Conservation (phyloP, 2,113 vertebrate species). For the Myiozetetes cayanensis region DNA sequence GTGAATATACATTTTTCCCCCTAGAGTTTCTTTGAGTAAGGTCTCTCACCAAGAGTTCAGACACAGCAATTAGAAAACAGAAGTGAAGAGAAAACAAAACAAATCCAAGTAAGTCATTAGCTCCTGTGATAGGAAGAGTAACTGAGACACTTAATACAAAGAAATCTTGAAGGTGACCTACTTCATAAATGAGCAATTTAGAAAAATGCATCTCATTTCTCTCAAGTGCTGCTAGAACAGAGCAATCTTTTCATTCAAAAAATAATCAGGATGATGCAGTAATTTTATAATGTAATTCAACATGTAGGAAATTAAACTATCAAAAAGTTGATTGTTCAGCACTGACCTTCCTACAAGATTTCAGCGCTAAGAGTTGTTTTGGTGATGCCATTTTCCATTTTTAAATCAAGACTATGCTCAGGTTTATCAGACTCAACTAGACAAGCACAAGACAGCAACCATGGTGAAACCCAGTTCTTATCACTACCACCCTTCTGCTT, state of each 20-base stretch:
- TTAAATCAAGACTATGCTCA: not conserved
- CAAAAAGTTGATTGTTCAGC: not conserved
- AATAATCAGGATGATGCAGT: not conserved
- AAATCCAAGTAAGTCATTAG: not conserved
- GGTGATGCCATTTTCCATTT: not conserved
- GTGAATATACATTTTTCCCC: not conserved
- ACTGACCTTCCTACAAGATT: not conserved
- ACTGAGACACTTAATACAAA: not conserved
- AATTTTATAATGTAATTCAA: not conserved
- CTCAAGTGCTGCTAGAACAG: not conserved
- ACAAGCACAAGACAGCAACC: not conserved
- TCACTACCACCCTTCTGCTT: not conserved
- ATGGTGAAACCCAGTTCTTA: not conserved
- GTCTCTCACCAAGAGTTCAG: not conserved
- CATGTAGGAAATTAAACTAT: not conserved
- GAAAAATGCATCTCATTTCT: not conserved
- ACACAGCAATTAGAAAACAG: not conserved
- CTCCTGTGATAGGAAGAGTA: not conserved
- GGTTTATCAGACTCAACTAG: not conserved
- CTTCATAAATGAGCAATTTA: not conserved
- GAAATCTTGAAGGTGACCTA: not conserved
- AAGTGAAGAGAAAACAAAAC: not conserved
- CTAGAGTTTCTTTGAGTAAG: not conserved
- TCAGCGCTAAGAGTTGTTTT: not conserved
- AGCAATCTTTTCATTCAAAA: not conserved